Evolutionary conservation across 1,140 invertebrate species (phyloP).

Genomic region (Delia radicum): DNA sequence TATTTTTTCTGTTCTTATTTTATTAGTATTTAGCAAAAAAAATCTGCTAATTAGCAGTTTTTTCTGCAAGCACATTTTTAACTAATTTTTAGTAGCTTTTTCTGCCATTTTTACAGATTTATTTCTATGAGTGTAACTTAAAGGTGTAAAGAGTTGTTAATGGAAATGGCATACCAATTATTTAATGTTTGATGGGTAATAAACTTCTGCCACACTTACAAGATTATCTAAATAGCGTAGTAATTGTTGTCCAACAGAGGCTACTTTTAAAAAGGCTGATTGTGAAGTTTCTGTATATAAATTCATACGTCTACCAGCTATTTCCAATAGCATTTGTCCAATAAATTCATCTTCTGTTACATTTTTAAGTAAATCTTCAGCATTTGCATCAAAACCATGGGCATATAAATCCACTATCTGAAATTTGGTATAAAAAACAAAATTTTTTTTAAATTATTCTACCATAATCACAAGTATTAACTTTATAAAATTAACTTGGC

Average conservation of each 20-base stretch:
- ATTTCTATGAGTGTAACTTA: no score
- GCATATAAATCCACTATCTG: constrained; percentile 72
- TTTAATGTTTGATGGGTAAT: constrained; percentile 31
- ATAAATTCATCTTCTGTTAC: constrained; percentile 67
- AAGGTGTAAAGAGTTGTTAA: no score
- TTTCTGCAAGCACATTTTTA: background rate
- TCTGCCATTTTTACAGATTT: no score
- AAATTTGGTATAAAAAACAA: constrained; percentile 11
- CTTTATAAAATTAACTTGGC: no score
- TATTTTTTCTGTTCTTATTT: no score
- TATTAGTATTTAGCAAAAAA: no score
- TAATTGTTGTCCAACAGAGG: constrained; percentile 68
- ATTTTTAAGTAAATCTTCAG: constrained; percentile 69
- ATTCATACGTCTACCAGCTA: constrained; percentile 72
- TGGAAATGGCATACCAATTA: background rate
- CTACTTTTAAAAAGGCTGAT: constrained; percentile 64
- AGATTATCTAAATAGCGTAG: constrained; percentile 70
- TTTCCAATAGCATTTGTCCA: constrained; percentile 66
- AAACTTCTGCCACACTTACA: constrained; percentile 59
- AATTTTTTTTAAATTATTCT: background rate
- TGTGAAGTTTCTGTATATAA: constrained; percentile 63
- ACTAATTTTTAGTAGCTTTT: background rate
- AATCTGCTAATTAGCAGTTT: no score
- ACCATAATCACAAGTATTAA: no score
- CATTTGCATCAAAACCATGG: constrained; percentile 74